phyloP scores from a whole-genome alignment of 2,113 vertebrate species.

The Oncorhynchus kisutch region DNA sequence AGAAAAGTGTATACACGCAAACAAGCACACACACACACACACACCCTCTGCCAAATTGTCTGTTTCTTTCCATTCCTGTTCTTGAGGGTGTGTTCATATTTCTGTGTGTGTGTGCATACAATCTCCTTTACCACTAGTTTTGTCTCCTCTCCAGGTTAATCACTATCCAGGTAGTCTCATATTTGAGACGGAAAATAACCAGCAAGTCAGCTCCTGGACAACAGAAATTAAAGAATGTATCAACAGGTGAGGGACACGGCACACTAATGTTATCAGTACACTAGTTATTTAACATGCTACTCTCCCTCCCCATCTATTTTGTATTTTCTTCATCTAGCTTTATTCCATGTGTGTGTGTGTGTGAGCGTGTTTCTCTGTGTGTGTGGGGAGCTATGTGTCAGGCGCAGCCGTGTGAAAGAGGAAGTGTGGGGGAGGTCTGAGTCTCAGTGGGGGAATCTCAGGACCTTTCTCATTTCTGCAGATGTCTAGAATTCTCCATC shows the following conservation, averaged over 20 bases:
- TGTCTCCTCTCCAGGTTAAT: constrained; percentile 75
- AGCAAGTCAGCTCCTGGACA: constrained; percentile 90
- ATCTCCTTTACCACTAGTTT: constrained; percentile 5
- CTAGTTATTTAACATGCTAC: no score
- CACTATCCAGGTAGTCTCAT: constrained; percentile 80
- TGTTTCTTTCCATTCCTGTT: not conserved
- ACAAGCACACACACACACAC: not conserved
- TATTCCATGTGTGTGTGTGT: constrained; percentile 6
- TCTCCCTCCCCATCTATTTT: no score
- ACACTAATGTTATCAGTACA: no score
- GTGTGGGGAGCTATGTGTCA: not conserved
- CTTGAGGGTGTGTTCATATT: constrained; percentile 4
- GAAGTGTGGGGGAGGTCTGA: constrained; percentile 58
- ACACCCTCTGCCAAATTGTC: not conserved
- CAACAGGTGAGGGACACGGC: constrained; percentile 76
- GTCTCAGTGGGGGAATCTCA: constrained; percentile 45
- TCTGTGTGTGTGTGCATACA: not conserved
- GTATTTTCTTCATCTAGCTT: no score
- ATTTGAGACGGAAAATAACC: constrained; percentile 90
- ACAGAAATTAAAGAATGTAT: constrained; percentile 82
- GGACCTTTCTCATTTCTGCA: constrained; percentile 58
- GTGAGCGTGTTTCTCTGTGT: no score
- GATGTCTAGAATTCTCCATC: constrained; percentile 54
- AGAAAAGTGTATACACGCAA: not conserved
- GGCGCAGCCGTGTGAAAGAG: constrained; percentile 34